Conservation (phyloP, 2,113 vertebrate genomes). For the Eonycteris spelaea region DNA sequence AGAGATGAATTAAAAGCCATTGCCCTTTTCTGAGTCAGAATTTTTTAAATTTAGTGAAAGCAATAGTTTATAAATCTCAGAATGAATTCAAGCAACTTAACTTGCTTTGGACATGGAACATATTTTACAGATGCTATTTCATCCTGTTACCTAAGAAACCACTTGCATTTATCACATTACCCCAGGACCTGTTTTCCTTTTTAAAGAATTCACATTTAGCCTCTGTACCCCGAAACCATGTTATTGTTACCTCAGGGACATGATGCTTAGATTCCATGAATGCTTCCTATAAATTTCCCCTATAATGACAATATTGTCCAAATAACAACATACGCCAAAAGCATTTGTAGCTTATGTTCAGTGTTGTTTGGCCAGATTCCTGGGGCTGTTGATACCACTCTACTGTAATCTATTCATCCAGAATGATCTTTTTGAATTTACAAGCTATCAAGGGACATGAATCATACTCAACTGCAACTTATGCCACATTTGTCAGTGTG, state of each 20-base stretch:
- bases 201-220: conserved; percentile 50
- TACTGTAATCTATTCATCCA: conserved; percentile 50
- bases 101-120: background rate
- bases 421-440: conserved; percentile 63
- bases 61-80: background rate
- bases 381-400: background rate
- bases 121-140: conserved; percentile 51
- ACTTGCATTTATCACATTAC: conserved; percentile 53
- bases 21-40: background rate
- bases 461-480: conserved; percentile 46
- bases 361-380: conserved; percentile 50
- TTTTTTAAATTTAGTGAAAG: conserved; percentile 11
- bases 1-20: background rate
- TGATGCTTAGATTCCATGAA: conserved; percentile 22
- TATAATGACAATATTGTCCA: conserved; percentile 57
- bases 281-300: conserved; percentile 53
- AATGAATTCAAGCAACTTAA: background rate
- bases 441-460: conserved; percentile 45
- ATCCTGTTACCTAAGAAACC: conserved; percentile 51
- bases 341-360: conserved; percentile 34
- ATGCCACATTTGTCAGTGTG: conserved; percentile 5
- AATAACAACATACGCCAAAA: conserved; percentile 64
- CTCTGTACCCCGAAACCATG: background rate
- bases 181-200: background rate
- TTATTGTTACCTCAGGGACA: conserved; percentile 50